A percentile compares a stretch with the other conserved stretches of the same genome.
These are phyloP conservation scores for Vulpes ferrilata DNA, from an alignment of 2,113 vertebrate genomes.

Conservation along the genomic window DNA sequence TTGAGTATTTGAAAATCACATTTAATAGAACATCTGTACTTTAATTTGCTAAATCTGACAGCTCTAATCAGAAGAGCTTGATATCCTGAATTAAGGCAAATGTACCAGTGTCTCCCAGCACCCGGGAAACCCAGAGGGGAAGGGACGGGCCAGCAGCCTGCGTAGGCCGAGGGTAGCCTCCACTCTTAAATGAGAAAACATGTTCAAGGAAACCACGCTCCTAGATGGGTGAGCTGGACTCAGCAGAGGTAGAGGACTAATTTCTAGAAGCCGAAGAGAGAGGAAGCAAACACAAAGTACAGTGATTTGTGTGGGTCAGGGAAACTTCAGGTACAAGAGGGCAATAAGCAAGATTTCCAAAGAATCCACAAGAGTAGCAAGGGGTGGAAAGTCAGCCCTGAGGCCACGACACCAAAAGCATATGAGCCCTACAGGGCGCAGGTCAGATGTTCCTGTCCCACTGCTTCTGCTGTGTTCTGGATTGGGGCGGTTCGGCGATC, in stretches of 20 bases:
- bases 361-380: background rate
- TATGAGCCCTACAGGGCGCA: background rate
- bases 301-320: background rate
- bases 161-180: background rate
- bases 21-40: background rate
- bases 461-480: background rate
- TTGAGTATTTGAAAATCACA: background rate
- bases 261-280: background rate
- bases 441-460: background rate
- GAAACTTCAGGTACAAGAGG: background rate
- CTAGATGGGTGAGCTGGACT: background rate
- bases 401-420: background rate
- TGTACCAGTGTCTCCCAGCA: background rate
- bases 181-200: background rate
- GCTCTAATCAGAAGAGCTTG: background rate
- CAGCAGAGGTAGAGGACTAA: background rate
- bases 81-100: background rate
- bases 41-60: slow-evolving; percentile 10
- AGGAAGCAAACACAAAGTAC: background rate
- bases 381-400: background rate
- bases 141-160: background rate
- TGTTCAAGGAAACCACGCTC: background rate
- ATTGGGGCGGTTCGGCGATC: background rate
- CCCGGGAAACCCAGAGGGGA: background rate
- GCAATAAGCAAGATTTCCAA: background rate